Conservation (phyloP, 2,113 vertebrate species). For the Amphilophus citrinellus region DNA sequence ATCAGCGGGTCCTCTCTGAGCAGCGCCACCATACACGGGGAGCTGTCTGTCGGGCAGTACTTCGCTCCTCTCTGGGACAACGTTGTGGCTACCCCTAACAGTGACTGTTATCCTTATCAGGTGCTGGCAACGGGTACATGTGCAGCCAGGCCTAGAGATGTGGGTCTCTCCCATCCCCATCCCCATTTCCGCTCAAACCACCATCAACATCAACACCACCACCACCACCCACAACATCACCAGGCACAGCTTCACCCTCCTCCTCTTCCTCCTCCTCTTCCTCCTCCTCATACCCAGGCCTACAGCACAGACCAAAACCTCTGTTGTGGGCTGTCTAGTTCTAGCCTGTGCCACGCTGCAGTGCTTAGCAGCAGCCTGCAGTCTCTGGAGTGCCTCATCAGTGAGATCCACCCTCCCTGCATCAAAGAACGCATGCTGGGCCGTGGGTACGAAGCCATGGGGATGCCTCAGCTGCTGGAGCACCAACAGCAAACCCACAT, state of each 20-base stretch:
- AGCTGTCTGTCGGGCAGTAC: slow-evolving; percentile 88
- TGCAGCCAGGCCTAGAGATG: slow-evolving; percentile 71
- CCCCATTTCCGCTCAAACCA: slow-evolving; percentile 48
- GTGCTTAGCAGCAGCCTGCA: slow-evolving; percentile 96
- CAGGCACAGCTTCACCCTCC: slow-evolving; percentile 65
- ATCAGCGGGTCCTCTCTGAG: slow-evolving; percentile 85
- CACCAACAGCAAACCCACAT: slow-evolving; percentile 95
- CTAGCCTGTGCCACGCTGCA: slow-evolving; percentile 89
- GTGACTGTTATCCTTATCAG: slow-evolving; percentile 89
- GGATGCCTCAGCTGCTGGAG: slow-evolving; percentile 91
- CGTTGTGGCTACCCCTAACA: slow-evolving; percentile 87
- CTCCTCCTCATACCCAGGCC: slow-evolving; percentile 62
- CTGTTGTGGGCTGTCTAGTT: slow-evolving; percentile 84
- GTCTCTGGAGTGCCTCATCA: slow-evolving; percentile 98
- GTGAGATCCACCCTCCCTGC: slow-evolving; percentile 95
- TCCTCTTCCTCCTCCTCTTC: slow-evolving; percentile 46
- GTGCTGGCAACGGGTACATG: slow-evolving; percentile 85
- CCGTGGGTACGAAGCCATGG: slow-evolving; percentile 91
- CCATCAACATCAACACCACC: slow-evolving; percentile 60
- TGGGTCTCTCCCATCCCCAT: slow-evolving; percentile 76
- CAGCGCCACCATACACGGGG: slow-evolving; percentile 85
- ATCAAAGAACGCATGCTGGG: slow-evolving; percentile 99
- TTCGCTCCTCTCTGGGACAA: slow-evolving; percentile 91
- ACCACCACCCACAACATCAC: slow-evolving; percentile 48
- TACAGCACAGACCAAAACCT: slow-evolving; percentile 77